Evolutionary conservation across 2,797 vertebrate species (phyloP).

Genomic region (Gobio occitaniae): DNA sequence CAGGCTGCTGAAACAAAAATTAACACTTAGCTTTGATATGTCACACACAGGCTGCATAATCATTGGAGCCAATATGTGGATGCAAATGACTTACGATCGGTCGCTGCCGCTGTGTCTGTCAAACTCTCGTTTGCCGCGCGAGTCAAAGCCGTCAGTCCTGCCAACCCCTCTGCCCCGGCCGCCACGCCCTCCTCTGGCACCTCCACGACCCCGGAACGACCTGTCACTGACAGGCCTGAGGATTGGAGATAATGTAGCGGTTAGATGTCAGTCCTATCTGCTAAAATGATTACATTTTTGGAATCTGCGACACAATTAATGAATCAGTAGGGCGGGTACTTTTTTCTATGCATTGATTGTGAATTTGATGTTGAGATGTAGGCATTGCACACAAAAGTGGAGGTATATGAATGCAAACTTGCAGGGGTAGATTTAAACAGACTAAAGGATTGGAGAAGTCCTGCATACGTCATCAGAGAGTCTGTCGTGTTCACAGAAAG

Average conservation of each 20-base stretch:
- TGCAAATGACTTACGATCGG: slow-evolving; percentile 88
- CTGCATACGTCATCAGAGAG: neutral
- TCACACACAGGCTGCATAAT: neutral
- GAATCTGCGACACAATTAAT: neutral
- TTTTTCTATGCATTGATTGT: neutral
- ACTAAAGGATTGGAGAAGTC: neutral
- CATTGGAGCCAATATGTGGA: neutral
- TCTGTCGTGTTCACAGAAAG: neutral
- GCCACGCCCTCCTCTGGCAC: slow-evolving; percentile 81
- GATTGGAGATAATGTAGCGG: neutral
- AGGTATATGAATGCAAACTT: neutral
- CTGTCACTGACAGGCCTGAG: slow-evolving; percentile 83
- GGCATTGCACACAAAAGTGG: neutral
- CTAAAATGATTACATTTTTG: neutral
- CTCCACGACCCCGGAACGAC: slow-evolving; percentile 88
- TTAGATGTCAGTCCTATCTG: neutral
- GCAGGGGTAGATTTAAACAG: neutral
- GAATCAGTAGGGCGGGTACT: neutral
- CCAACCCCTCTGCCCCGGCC: slow-evolving; percentile 92
- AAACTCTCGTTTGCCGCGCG: slow-evolving; percentile 96
- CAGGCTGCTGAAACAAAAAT: slow-evolving; percentile 91
- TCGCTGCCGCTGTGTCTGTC: slow-evolving; percentile 98
- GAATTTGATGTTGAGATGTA: neutral
- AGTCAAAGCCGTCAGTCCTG: slow-evolving; percentile 94
- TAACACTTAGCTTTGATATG: slow-evolving; percentile 69